Base-by-base conservation (phyloP, 1,140 invertebrate species). In the Epicauta chinensis region DNA sequence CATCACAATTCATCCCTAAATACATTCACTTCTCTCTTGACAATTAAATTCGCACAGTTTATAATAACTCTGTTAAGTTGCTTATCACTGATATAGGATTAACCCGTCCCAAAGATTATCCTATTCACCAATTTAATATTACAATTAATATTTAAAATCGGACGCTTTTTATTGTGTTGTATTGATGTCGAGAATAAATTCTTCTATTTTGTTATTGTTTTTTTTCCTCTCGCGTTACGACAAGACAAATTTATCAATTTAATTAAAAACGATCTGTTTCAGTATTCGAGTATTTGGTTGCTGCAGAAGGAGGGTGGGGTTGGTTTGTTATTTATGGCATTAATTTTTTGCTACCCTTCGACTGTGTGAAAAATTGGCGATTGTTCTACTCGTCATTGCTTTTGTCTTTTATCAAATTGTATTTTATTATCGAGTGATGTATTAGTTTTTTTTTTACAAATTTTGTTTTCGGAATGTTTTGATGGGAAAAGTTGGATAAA, bases 21-120 rank as follows among this genome's bases (percentile, higher is more conserved):
- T 23, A 7, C 23, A 23, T 23, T 23, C 4, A n/a, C n/a, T n/a
- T n/a, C n/a, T n/a, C n/a, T n/a, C n/a, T n/a, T n/a, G n/a, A n/a
- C n/a, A 23, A 23, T 23, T 23, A 23, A 23, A 23, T 7, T 7
- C 23, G 4, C 23, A 7, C 23, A 23, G 23, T 23, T 60, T 49
- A 60, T 52, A 55, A 53, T 51, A 47, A 44, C 30, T 42, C 48
- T 40, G 51, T 60, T 57, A 55, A 53, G 40, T 48, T 52, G 53
- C 42, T 49, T 44, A 60, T 60, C 53, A 60, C 23, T 37, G 35
- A 43, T 51, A 56, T 43, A 35, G 46, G 44, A 60, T 60, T 52
- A 53, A 47, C 39, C 52, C 45, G 23, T 5, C 23, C 23, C 23
- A 2, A 23, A 44, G 53, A 51, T 57, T 57, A 54, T 56, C 43